These are phyloP conservation scores for Lutjanus erythropterus DNA, from an alignment of 2,113 vertebrate genomes.

Conservation along the genomic window DNA sequence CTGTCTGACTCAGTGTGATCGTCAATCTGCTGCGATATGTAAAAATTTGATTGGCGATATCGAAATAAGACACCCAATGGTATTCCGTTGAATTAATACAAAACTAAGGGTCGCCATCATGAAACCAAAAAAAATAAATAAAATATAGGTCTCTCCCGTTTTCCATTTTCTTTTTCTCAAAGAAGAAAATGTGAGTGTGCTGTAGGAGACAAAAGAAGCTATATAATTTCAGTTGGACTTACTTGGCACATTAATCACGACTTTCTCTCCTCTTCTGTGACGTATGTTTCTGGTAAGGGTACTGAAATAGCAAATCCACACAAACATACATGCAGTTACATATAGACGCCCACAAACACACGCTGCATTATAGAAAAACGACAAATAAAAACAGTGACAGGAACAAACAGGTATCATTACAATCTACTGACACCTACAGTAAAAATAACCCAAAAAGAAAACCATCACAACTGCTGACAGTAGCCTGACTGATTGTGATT, in stretches of 20 bases:
- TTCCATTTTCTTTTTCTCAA: background rate
- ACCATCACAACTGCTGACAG: background rate
- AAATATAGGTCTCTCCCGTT: background rate
- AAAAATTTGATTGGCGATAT: background rate
- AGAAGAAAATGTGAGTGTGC: too few relatives aligned
- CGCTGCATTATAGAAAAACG: background rate
- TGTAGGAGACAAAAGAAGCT: background rate
- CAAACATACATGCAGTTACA: background rate
- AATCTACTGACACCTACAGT: background rate
- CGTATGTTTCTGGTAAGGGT: conserved; percentile 96
- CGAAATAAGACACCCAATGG: too few relatives aligned
- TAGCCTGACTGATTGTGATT: background rate
- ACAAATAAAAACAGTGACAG: background rate
- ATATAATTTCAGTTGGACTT: conserved; percentile 67
- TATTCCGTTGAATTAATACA: background rate
- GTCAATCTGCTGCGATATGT: background rate
- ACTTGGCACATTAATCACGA: conserved; percentile 98
- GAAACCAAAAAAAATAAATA: background rate
- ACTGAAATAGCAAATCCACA: conserved; percentile 80
- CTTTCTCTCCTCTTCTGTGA: conserved; percentile 95
- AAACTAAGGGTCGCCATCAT: background rate
- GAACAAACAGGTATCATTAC: background rate
- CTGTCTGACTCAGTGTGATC: background rate
- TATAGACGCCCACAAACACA: background rate
- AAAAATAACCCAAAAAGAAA: conserved; percentile 7